Evolutionary conservation across 1,140 invertebrate genomes (phyloP).

Genomic region (Solen grandis): DNA sequence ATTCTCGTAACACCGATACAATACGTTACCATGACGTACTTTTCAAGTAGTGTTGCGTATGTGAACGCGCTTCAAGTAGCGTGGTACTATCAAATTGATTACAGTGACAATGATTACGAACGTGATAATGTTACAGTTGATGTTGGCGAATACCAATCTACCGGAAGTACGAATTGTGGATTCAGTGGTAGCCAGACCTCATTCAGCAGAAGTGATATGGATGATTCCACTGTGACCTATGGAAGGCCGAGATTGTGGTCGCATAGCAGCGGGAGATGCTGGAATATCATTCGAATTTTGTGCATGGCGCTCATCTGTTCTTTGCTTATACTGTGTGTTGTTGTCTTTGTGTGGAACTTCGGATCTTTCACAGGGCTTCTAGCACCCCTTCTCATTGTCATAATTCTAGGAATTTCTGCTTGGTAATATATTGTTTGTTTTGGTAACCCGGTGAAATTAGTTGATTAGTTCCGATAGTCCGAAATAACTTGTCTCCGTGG

Average conservation of each 20-base stretch:
- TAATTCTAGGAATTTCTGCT: constrained; percentile 1
- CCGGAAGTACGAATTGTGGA: background rate
- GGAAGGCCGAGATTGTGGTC: background rate
- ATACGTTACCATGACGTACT: constrained; percentile 68
- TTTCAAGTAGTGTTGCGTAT: constrained; percentile 64
- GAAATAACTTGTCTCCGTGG: no score
- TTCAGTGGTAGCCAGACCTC: background rate
- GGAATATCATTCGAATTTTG: background rate
- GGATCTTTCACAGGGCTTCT: constrained; percentile 37
- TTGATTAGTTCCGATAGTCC: no score
- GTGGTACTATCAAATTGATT: constrained; percentile 51
- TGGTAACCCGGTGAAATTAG: no score
- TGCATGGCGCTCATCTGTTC: constrained; percentile 6
- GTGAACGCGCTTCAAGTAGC: constrained; percentile 63
- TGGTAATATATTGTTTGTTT: no score
- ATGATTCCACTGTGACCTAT: background rate
- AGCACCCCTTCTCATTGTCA: constrained; percentile 27
- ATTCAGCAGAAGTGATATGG: background rate
- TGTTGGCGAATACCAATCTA: background rate
- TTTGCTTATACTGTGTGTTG: constrained; percentile 27
- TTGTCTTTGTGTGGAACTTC: constrained; percentile 39
- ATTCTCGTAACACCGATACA: constrained; percentile 63
- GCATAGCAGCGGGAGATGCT: background rate
- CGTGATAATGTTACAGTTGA: no score
- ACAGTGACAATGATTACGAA: background rate